Conservation (phyloP, 2,888 invertebrate genomes). For the Steinernema hermaphroditum region DNA sequence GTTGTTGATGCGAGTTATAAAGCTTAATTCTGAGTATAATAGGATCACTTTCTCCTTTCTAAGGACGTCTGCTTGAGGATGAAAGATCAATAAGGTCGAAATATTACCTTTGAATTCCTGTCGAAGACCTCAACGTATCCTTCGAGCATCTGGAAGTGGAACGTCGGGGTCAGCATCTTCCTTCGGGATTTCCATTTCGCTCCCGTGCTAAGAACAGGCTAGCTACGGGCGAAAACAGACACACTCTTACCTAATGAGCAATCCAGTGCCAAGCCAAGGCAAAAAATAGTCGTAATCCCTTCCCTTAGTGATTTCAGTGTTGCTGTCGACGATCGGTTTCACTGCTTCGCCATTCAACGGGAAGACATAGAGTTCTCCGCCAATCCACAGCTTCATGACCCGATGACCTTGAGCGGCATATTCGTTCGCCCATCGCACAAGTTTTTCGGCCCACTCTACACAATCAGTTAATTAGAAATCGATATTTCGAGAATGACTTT, state of each 20-base stretch:
- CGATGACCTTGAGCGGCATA: conserved; percentile 25
- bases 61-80: no score
- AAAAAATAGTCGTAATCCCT: conserved; percentile 68
- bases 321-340: conserved; percentile 59
- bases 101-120: conserved; percentile 23
- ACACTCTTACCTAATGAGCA: conserved; percentile 66
- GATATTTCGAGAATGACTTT: no score
- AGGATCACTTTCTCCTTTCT: no score
- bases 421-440: not conserved
- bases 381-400: conserved; percentile 35
- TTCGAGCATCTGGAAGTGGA: conserved; percentile 69
- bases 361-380: conserved; percentile 28
- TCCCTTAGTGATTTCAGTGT: conserved; percentile 65
- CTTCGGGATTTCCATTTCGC: conserved; percentile 68
- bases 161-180: conserved; percentile 69
- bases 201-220: conserved; percentile 64
- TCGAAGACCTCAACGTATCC: conserved; percentile 64
- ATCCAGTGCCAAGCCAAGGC: conserved; percentile 70
- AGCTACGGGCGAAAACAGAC: not conserved
- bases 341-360: conserved; percentile 39
- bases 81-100: no score
- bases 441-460: conserved; percentile 10
- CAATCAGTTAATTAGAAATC: not conserved
- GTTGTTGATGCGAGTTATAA: not conserved
- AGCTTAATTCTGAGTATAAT: not conserved